Evolutionary conservation across 2,888 invertebrate species (phyloP).

Genomic region (Camptogramma bilineatum): DNA sequence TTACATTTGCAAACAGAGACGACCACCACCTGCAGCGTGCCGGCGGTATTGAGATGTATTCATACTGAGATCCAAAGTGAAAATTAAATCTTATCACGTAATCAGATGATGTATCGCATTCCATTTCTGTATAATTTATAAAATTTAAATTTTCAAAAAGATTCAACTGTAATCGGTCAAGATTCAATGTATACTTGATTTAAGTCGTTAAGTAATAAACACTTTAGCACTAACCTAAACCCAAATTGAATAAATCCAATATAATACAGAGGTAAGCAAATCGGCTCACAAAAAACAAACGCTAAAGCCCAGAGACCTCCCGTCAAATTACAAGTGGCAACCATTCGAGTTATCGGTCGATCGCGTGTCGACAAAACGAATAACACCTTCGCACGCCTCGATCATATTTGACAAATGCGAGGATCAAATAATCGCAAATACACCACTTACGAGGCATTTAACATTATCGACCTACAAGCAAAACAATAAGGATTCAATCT

Average conservation of each 20-base stretch:
- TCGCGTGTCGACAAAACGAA: conserved; percentile 78
- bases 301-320: conserved; percentile 64
- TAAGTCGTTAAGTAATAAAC: background rate
- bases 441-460: conserved; percentile 44
- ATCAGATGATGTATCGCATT: conserved; percentile 43
- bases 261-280: conserved; percentile 32
- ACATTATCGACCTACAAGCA: conserved; percentile 50
- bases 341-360: conserved; percentile 67
- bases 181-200: too few species aligned
- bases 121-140: conserved; percentile 10
- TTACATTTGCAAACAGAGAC: conserved; percentile 65
- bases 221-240: conserved; percentile 9
- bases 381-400: conserved; percentile 70
- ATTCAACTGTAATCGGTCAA: background rate
- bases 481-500: conserved; percentile 53
- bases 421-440: conserved; percentile 70
- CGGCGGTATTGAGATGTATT: conserved; percentile 57
- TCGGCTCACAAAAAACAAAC: conserved; percentile 48
- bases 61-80: conserved; percentile 51
- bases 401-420: conserved; percentile 75
- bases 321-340: conserved; percentile 76
- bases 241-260: conserved; percentile 33
- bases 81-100: conserved; percentile 47
- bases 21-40: conserved; percentile 66
- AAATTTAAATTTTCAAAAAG: background rate